Percentiles rank a stretch among this genome's conserved stretches.
Evolutionary conservation across 1,140 invertebrate genomes (phyloP).

Genomic region (Dreissena polymorpha): DNA sequence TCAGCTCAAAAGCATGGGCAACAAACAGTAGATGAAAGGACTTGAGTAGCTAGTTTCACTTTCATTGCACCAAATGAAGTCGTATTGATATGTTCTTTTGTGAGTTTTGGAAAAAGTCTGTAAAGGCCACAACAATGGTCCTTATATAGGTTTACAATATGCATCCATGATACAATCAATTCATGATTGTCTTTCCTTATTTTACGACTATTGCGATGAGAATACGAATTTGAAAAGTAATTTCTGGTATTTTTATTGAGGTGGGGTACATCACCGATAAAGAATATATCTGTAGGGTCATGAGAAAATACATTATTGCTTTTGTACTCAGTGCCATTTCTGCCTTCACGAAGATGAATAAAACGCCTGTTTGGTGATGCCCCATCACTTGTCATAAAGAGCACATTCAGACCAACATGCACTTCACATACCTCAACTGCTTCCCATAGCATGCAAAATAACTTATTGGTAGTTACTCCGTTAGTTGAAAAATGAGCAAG

Average conservation of each 20-base stretch:
- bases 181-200: slow-evolving; percentile 43
- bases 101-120: slow-evolving; percentile 41
- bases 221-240: slow-evolving; percentile 26
- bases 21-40: slow-evolving; percentile 40
- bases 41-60: slow-evolving; percentile 48
- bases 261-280: slow-evolving; percentile 2
- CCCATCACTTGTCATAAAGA: no score
- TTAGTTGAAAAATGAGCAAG: slow-evolving; percentile 28
- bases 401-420: no score
- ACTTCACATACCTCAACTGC: no score
- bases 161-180: slow-evolving; percentile 54
- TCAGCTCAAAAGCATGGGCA: slow-evolving; percentile 23
- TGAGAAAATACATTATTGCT: slow-evolving; percentile 2
- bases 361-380: no score
- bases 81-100: slow-evolving; percentile 40
- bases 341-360: neutral
- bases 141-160: slow-evolving; percentile 54
- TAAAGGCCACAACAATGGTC: slow-evolving; percentile 50
- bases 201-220: neutral
- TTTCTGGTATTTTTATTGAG: slow-evolving; percentile 7
- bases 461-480: slow-evolving; percentile 12
- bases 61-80: neutral
- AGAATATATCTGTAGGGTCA: neutral
- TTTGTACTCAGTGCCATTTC: neutral
- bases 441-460: no score